Evolutionary conservation across 2,797 vertebrate species (phyloP).

Genomic region (Rhinella marina): DNA sequence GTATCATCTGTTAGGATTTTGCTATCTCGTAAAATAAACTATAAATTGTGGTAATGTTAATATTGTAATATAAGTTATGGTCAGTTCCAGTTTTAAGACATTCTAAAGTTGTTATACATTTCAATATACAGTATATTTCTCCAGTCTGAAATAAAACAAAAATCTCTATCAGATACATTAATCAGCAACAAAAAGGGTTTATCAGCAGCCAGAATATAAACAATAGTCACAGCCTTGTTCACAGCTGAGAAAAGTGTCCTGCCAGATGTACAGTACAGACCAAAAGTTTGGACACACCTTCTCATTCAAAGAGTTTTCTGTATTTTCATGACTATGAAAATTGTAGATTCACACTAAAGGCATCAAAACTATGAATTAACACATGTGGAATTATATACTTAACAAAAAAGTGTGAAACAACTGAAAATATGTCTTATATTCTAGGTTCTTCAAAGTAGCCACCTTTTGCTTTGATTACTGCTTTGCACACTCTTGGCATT

Average conservation of each 20-base stretch:
- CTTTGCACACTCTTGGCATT: too few species aligned
- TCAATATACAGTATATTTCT: background rate
- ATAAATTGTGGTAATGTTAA: background rate
- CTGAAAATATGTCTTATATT: too few species aligned
- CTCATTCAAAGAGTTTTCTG: too few species aligned
- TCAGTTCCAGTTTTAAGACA: background rate
- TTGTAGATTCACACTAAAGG: too few species aligned
- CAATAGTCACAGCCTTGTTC: background rate
- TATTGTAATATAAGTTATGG: background rate
- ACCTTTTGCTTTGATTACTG: too few species aligned
- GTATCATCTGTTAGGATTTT: background rate
- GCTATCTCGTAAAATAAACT: background rate
- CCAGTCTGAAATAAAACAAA: background rate
- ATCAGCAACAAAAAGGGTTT: slow-evolving; percentile 28
- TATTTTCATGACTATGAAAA: too few species aligned
- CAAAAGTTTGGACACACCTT: too few species aligned
- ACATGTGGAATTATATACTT: too few species aligned
- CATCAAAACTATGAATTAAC: too few species aligned
- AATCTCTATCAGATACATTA: slow-evolving; percentile 40
- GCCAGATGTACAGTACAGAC: too few species aligned
- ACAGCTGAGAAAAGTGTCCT: background rate
- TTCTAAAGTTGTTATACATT: slow-evolving; percentile 1
- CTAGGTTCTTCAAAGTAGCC: too few species aligned
- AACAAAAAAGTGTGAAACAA: too few species aligned
- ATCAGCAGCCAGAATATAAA: slow-evolving; percentile 25